phyloP scores from a whole-genome alignment of 2,888 invertebrate genomes.

The Arrhopalites spinosus region DNA sequence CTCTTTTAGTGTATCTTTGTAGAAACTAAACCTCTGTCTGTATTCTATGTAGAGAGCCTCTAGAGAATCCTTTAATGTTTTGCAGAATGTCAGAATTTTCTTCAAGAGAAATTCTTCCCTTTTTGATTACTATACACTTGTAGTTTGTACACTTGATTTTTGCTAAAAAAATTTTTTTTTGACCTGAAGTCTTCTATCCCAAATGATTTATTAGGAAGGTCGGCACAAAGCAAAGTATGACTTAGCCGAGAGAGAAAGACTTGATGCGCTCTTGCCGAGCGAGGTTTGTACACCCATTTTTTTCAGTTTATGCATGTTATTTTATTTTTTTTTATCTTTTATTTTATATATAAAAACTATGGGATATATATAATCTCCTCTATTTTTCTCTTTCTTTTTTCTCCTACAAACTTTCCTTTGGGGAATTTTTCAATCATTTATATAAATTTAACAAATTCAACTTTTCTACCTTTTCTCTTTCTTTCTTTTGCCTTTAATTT shows the following conservation, averaged over 20 bases:
- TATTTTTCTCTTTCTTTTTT: neutral
- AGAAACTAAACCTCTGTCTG: conserved; percentile 14
- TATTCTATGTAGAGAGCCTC: conserved; percentile 10
- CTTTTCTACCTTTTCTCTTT: conserved; percentile 16
- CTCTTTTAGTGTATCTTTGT: neutral
- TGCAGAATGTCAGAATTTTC: no score
- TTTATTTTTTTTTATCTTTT: neutral
- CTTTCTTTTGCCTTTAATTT: neutral
- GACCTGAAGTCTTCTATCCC: conserved; percentile 27
- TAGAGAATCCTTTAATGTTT: neutral
- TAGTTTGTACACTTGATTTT: neutral
- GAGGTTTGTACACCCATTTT: conserved; percentile 55
- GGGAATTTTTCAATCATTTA: neutral
- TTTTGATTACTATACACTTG: neutral
- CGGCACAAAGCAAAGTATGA: conserved; percentile 57
- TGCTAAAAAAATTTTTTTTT: conserved; percentile 20
- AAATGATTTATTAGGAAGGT: conserved; percentile 53
- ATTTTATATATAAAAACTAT: neutral
- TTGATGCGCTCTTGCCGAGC: conserved; percentile 55
- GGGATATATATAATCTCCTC: neutral
- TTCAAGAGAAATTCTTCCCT: neutral
- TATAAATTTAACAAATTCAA: neutral
- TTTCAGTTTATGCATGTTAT: conserved; percentile 37
- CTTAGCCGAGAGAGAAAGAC: conserved; percentile 56
- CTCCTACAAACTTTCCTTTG: neutral